These are phyloP conservation scores for Anolis sagrei DNA, from an alignment of 2,113 vertebrate species.

Conservation along the genomic window DNA sequence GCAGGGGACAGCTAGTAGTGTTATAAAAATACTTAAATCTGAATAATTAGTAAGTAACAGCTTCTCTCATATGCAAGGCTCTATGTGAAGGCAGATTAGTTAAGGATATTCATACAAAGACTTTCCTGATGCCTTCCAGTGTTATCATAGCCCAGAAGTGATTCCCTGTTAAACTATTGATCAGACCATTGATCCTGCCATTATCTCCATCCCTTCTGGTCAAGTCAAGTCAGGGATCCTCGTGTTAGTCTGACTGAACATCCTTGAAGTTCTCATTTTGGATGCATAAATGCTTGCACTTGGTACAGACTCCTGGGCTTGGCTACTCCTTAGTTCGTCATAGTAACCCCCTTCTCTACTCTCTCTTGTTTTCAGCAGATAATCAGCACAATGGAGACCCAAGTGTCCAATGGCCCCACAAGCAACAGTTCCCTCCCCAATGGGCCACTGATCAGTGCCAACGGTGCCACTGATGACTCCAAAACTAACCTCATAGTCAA, in stretches of 20 bases:
- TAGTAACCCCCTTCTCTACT: conserved; percentile 24
- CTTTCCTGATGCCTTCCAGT: neutral
- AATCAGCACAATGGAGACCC: conserved; percentile 98
- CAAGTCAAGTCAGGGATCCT: neutral
- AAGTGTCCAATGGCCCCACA: conserved; percentile 93
- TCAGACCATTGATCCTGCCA: conserved; percentile 21
- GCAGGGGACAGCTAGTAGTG: too few species aligned
- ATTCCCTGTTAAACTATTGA: conserved; percentile 26
- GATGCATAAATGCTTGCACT: neutral
- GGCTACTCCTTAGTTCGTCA: neutral
- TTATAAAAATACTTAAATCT: too few species aligned
- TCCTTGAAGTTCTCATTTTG: neutral
- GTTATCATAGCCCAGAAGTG: neutral
- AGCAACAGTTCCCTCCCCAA: conserved; percentile 86
- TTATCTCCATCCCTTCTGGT: conserved; percentile 8
- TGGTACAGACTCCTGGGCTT: too few species aligned
- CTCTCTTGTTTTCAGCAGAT: conserved; percentile 89
- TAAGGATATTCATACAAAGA: neutral
- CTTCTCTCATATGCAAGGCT: neutral
- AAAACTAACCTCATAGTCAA: conserved; percentile 98
- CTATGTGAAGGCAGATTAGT: neutral
- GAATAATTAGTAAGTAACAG: neutral
- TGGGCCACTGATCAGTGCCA: conserved; percentile 88
- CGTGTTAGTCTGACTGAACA: neutral
- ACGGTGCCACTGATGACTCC: conserved; percentile 90